Evolutionary conservation across 2,888 invertebrate species (phyloP), one percentile per base, ranked within the genome.

Genomic region (Acrobasis repandana): DNA sequence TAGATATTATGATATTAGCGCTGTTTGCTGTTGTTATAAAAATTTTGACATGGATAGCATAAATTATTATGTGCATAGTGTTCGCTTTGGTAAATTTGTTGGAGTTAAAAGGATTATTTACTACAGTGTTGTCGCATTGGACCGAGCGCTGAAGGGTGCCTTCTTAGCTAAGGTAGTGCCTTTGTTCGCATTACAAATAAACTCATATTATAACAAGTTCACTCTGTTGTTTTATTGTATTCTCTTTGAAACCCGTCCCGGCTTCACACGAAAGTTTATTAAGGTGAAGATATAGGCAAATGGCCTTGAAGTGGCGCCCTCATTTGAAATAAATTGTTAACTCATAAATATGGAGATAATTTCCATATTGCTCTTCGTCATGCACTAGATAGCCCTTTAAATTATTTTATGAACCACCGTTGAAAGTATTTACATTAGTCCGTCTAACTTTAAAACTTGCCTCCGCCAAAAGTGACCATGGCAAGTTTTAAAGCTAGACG

Each of bases 181-280:
- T 89, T 85, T 76, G 76, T 83, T 88, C 88, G 85, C 71, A 82
- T 80, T 86, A 77, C 64, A 65, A 85, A 86, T 87, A 88, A 89
- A 88, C 84, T 83, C 84, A 83, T 83, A 79, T 78, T 83, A 79
- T 78, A 83, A 79, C 85, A 85, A 85, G 85, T 86, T 86, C 79
- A 77, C 71, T 69, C 47, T 65, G 67, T 70, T 67, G 74, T 83
- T 82, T 84, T 75, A 79, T 77, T 82, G 68, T 33, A 20, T 43
- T 20, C 6, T 16, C 16, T 46, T n/a, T 46, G 3, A 46, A 46
- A 11, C n/a, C n/a, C n/a, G n/a, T n/a, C n/a, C n/a, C n/a, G n/a
- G n/a, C n/a, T n/a, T n/a, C n/a, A n/a, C n/a, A n/a, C n/a, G n/a
- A n/a, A n/a, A n/a, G n/a, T n/a, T n/a, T n/a, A n/a, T n/a, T n/a